Base-by-base conservation (phyloP, 2,797 vertebrate species). In the Pangasius macronema region DNA sequence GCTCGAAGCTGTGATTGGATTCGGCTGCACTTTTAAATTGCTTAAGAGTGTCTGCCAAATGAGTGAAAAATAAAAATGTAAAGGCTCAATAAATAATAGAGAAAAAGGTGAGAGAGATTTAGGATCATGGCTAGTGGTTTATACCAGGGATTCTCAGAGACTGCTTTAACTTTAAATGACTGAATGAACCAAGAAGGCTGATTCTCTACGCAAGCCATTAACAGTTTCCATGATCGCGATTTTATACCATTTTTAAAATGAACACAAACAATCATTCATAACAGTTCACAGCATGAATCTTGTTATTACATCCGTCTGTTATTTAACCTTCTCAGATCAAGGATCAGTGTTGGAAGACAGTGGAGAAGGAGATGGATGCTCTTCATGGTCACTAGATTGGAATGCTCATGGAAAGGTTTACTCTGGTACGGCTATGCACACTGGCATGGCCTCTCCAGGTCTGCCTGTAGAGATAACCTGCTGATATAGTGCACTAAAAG, bases 401-500 rank as follows among this genome's bases (percentile, higher is more conserved):
- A 86, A 83, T n/a, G 65, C 82, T 84, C 72, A 88, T 42, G 61
- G 87, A 80, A 80, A 87, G 79, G 65, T 70, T 87, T 82, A 63
- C 59, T 61, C 27, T 42, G 86, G 49, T 49, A 30, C 82, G 39
- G 85, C 55, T 70, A 39, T 67, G 20, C 80, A 84, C 89, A 36
- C 55, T 86, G 85, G 72, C 85, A 87, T 90, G 88, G 90, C 86
- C 82, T 91, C 84, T 86, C 89, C 55, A 79, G 65, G 84, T 84
- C 84, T 87, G 87, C 90, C 80, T 76, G 53, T 33, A 72, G 85
- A 88, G 93, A 94, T 94, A 94, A 95, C 94, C 93, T 92, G 89
- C 90, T 94, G 94, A 94, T 92, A 94, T 91, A 88, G 76, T 82
- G 89, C 92, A 91, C 91, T 88, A 91, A 90, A 91, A 93, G 89